A percentile compares a stretch with the other conserved stretches of the same genome.
phyloP scores from a whole-genome alignment of 2,113 vertebrate species.

The Alligator mississippiensis region DNA sequence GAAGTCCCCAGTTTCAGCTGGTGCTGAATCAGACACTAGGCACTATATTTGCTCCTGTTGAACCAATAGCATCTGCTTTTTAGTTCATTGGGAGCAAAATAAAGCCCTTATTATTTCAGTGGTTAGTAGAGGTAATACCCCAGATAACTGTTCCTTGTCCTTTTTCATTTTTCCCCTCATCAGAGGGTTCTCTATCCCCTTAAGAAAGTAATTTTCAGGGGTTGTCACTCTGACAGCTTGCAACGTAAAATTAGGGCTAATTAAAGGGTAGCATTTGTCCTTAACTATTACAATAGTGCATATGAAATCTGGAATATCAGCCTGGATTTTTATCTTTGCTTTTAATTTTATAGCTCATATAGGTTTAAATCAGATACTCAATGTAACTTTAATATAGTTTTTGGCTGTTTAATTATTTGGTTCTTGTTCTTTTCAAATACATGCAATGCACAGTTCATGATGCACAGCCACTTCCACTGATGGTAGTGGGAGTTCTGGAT shows the following conservation, averaged over 20 bases:
- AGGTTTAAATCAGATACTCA: background rate
- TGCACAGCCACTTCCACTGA: constrained; percentile 7
- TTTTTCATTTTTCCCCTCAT: background rate
- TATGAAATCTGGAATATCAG: background rate
- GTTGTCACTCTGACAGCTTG: background rate
- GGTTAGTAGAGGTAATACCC: background rate
- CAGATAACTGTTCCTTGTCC: background rate
- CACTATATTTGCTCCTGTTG: background rate
- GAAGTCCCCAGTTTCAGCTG: background rate
- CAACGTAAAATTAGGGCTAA: background rate
- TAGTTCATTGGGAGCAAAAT: background rate
- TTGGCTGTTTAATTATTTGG: background rate
- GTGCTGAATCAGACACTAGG: background rate
- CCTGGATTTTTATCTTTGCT: background rate
- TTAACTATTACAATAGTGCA: background rate
- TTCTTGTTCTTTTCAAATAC: background rate
- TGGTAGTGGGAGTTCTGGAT: constrained; percentile 15
- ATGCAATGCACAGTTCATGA: background rate
- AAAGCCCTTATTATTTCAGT: background rate
- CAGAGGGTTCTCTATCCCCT: background rate
- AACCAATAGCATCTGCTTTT: background rate
- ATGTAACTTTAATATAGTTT: background rate
- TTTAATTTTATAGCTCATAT: background rate
- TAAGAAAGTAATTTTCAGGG: background rate
- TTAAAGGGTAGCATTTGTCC: background rate